These are phyloP conservation scores for Rhopalosiphum padi DNA, from an alignment of 1,140 invertebrate species.

Conservation along the genomic window DNA sequence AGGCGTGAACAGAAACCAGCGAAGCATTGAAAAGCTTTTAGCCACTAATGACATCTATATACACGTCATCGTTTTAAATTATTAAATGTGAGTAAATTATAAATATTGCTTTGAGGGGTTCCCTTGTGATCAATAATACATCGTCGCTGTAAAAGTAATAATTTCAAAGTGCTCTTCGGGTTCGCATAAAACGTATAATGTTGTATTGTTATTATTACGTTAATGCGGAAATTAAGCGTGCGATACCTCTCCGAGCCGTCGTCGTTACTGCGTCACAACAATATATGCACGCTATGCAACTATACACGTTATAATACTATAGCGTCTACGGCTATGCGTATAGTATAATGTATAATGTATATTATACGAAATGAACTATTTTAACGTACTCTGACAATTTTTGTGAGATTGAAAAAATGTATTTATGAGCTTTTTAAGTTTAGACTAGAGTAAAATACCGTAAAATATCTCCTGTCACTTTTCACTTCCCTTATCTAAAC, in stretches of 20 bases:
- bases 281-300: background rate
- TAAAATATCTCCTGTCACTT: background rate
- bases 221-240: background rate
- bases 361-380: background rate
- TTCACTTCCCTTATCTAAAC: background rate
- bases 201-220: constrained; percentile 4
- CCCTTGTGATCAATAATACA: background rate
- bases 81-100: constrained; percentile 16
- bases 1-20: constrained; percentile 10
- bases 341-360: background rate
- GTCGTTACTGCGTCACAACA: background rate
- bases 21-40: constrained; percentile 14
- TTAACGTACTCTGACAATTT: background rate
- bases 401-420: background rate
- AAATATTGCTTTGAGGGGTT: background rate
- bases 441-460: background rate
- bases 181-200: background rate
- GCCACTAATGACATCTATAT: constrained; percentile 21
- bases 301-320: background rate
- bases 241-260: background rate
- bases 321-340: background rate
- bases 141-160: background rate
- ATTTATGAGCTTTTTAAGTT: background rate
- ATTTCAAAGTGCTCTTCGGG: constrained; percentile 17
- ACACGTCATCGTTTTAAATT: constrained; percentile 1